These are phyloP conservation scores for Drosophila austrosaltans DNA, from an alignment of 2,888 invertebrate species.

Conservation along the genomic window DNA sequence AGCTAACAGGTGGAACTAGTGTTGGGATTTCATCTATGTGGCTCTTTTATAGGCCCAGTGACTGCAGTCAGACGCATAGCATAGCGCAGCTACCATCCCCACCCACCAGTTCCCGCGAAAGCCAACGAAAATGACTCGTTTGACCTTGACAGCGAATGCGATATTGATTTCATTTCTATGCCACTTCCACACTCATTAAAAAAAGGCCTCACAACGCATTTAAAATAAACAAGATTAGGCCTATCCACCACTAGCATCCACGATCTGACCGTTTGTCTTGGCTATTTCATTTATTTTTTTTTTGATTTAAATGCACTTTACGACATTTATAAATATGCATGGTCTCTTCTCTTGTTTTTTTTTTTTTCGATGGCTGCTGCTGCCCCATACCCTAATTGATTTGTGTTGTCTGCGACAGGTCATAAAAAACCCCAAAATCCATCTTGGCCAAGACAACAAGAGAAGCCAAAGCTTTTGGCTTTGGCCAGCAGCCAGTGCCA, in stretches of 20 bases:
- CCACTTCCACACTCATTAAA: conserved; percentile 66
- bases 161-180: conserved; percentile 66
- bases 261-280: conserved; percentile 50
- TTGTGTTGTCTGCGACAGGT: conserved; percentile 55
- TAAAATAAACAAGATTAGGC: conserved; percentile 64
- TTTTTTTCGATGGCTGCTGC: conserved; percentile 33
- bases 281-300: conserved; percentile 45
- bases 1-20: conserved; percentile 63
- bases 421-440: conserved; percentile 44
- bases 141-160: conserved; percentile 64
- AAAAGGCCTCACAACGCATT: conserved; percentile 56
- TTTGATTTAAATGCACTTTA: conserved; percentile 77
- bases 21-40: conserved; percentile 25
- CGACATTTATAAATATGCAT: conserved; percentile 74
- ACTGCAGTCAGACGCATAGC: conserved; percentile 24
- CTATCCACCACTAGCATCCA: conserved; percentile 38
- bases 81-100: conserved; percentile 8
- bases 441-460: conserved; percentile 15
- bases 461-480: conserved; percentile 10
- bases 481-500: conserved; percentile 25
- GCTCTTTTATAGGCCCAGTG: conserved; percentile 60
- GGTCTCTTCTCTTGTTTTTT: conserved; percentile 21
- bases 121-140: conserved; percentile 7
- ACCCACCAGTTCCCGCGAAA: conserved; percentile 41
- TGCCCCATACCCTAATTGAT: conserved; percentile 54